These are phyloP conservation scores for Brachionus asplanchnoidis DNA, from an alignment of 1,140 invertebrate genomes.

Conservation along the genomic window DNA sequence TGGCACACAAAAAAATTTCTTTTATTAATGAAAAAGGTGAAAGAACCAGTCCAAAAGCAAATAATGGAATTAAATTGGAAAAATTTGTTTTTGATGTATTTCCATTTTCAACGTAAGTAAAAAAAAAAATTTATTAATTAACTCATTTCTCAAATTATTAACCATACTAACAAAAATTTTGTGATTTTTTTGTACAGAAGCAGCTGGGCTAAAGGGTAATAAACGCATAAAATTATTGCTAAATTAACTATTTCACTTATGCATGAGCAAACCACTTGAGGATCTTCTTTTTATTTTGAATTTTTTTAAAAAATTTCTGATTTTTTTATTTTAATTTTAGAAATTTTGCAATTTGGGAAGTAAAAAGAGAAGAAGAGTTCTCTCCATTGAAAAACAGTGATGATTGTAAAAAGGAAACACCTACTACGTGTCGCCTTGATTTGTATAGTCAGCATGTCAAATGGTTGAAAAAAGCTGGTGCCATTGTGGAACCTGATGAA, in stretches of 20 bases:
- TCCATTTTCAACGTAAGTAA: slow-evolving; percentile 70
- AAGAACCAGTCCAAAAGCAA: slow-evolving; percentile 67
- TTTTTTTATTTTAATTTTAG: slow-evolving; percentile 50
- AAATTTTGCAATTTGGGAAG: slow-evolving; percentile 88
- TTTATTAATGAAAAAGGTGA: slow-evolving; percentile 69
- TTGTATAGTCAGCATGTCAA: slow-evolving; percentile 74
- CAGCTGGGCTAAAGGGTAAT: slow-evolving; percentile 25
- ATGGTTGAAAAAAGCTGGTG: slow-evolving; percentile 63
- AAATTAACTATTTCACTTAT: not conserved
- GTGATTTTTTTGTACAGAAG: not conserved
- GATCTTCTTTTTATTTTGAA: not conserved
- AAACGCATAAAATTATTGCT: not conserved
- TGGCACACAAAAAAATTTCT: slow-evolving; percentile 95
- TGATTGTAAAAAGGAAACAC: slow-evolving; percentile 76
- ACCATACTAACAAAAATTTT: not conserved
- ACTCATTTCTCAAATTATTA: not conserved
- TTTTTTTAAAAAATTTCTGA: not conserved
- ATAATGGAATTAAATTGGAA: slow-evolving; percentile 97
- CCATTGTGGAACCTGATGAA: not conserved
- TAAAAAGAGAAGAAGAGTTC: slow-evolving; percentile 84
- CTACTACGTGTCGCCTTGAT: slow-evolving; percentile 74
- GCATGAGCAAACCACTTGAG: not conserved
- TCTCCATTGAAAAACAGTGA: slow-evolving; percentile 83
- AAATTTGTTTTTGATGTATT: slow-evolving; percentile 99
- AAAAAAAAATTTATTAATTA: not conserved